These are phyloP conservation scores for Motacilla tschutschensis DNA, from an alignment of 2,113 vertebrate genomes.

Conservation along the genomic window DNA sequence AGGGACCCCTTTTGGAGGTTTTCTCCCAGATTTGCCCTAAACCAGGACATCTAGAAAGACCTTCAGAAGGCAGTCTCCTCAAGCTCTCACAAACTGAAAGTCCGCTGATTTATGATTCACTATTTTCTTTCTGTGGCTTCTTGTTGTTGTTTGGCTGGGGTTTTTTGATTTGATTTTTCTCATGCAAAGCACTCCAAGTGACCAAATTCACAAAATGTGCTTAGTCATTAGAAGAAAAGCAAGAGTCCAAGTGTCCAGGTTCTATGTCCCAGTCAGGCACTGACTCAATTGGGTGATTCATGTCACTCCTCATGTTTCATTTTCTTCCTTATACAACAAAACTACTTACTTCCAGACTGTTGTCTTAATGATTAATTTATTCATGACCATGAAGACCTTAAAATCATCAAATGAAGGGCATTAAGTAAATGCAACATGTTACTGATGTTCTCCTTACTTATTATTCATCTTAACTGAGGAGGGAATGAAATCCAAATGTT, in stretches of 20 bases:
- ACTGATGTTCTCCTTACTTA: background rate
- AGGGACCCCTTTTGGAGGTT: no score
- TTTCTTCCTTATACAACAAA: background rate
- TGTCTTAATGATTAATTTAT: background rate
- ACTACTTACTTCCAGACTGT: background rate
- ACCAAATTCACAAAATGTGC: background rate
- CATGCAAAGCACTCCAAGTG: background rate
- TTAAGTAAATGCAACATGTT: background rate
- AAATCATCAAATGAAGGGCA: background rate
- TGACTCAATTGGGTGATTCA: background rate
- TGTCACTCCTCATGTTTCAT: background rate
- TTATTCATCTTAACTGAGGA: accelerated
- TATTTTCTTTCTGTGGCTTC: background rate
- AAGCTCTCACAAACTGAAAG: background rate
- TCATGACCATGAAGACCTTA: background rate
- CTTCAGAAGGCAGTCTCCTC: background rate
- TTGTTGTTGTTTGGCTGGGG: background rate
- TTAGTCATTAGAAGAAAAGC: background rate
- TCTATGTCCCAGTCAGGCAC: background rate
- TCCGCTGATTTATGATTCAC: background rate
- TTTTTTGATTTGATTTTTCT: background rate
- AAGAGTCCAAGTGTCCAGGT: background rate
- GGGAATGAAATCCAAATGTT: background rate
- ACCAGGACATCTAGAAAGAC: background rate
- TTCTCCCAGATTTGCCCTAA: no score